A percentile compares a stretch with the other conserved stretches of the same genome.
phyloP scores from a whole-genome alignment of 2,113 vertebrate species.

The Spilogale gracilis region DNA sequence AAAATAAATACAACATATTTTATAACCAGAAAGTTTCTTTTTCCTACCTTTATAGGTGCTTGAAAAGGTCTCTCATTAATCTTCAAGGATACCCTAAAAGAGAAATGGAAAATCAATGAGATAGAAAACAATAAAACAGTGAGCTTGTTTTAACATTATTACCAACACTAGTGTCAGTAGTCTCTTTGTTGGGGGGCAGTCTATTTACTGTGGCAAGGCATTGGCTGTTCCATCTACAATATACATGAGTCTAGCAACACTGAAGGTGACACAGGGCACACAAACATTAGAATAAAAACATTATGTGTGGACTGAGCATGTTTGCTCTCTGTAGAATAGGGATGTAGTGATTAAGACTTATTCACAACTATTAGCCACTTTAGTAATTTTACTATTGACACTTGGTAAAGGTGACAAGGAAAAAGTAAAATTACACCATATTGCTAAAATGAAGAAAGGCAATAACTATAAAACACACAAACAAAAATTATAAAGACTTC shows the following conservation, averaged over 20 bases:
- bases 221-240: background rate
- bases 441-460: background rate
- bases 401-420: background rate
- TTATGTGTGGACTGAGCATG: background rate
- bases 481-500: background rate
- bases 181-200: background rate
- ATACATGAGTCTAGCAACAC: background rate
- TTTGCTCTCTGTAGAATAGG: background rate
- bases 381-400: background rate
- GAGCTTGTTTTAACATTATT: background rate
- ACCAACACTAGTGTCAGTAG: background rate
- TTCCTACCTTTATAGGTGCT: conserved; percentile 66
- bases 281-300: background rate
- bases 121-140: background rate
- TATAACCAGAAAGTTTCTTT: conserved; percentile 26
- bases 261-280: background rate
- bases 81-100: conserved; percentile 57
- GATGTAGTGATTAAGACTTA: background rate
- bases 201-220: background rate
- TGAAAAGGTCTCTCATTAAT: background rate
- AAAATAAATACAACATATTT: background rate
- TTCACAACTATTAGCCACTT: background rate
- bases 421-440: background rate
- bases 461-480: background rate
- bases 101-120: conserved; percentile 59